Conservation (phyloP, 2,888 invertebrate genomes). For the Ypsolopha sequella region DNA sequence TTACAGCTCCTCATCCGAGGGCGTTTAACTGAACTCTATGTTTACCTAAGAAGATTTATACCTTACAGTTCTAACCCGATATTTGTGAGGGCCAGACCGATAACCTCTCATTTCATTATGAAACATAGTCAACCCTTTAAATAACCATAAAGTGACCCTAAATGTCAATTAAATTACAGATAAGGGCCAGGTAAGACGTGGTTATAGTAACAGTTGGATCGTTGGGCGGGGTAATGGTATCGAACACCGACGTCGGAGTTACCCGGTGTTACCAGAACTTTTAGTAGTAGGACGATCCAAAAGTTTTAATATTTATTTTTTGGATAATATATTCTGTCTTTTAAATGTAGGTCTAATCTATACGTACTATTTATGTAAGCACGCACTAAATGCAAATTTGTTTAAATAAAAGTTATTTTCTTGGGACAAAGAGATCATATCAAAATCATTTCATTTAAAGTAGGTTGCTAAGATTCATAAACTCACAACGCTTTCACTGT, state of each 20-base stretch:
- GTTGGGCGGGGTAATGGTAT: slow-evolving; percentile 1
- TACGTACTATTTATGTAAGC: too few species aligned
- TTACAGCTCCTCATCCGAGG: not conserved
- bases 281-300: not conserved
- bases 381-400: too few species aligned
- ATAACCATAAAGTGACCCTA: slow-evolving; percentile 5
- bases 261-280: not conserved
- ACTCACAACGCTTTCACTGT: too few species aligned
- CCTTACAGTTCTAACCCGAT: not conserved
- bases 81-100: not conserved
- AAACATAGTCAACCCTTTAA: slow-evolving; percentile 3
- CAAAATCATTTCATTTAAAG: too few species aligned
- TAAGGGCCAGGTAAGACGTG: slow-evolving; percentile 1
- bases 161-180: slow-evolving; percentile 5
- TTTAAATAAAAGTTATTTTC: too few species aligned
- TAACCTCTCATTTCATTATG: slow-evolving; percentile 1
- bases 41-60: slow-evolving; percentile 4
- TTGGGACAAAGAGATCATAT: too few species aligned
- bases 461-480: too few species aligned
- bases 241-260: not conserved
- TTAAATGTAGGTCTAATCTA: too few species aligned
- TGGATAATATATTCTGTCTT: too few species aligned
- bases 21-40: not conserved
- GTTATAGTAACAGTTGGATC: slow-evolving; percentile 1
- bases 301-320: too few species aligned